Conservation (phyloP, 2,888 invertebrate species). For the Acronicta aceris region DNA sequence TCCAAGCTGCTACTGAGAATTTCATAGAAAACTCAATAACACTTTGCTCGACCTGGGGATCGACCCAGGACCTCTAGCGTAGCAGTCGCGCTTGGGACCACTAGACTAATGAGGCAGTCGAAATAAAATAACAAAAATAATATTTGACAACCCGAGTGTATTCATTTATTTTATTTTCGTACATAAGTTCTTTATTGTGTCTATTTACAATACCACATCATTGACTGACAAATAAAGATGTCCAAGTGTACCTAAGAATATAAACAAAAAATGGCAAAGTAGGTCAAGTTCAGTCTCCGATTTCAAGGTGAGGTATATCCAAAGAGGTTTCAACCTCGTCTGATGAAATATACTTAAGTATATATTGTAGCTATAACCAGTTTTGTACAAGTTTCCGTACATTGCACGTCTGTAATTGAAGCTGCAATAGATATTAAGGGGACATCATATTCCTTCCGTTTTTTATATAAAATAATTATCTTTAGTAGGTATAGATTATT, state of each 20-base stretch:
- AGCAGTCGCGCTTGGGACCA: too few relatives aligned
- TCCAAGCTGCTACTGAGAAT: too few relatives aligned
- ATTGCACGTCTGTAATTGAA: conserved; percentile 37
- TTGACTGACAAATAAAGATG: conserved; percentile 11
- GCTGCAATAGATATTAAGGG: conserved; percentile 27
- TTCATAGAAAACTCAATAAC: too few relatives aligned
- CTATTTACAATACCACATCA: background rate
- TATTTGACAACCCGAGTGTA: too few relatives aligned
- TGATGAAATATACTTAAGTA: conserved; percentile 42
- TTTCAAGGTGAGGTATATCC: conserved; percentile 21
- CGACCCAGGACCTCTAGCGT: too few relatives aligned
- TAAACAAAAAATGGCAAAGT: conserved; percentile 18
- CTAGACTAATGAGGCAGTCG: too few relatives aligned
- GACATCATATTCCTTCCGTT: background rate
- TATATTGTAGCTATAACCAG: conserved; percentile 23
- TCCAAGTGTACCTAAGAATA: background rate
- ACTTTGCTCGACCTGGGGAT: too few relatives aligned
- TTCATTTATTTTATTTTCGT: too few relatives aligned
- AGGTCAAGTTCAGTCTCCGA: conserved; percentile 40
- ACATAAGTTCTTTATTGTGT: too few relatives aligned
- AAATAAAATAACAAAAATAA: too few relatives aligned
- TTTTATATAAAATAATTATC: too few relatives aligned
- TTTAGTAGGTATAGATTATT: background rate
- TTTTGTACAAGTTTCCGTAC: conserved; percentile 32
- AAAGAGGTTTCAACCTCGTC: conserved; percentile 12